Conservation (phyloP, 1,140 invertebrate species). For the Ceratoteleas bidentatus region DNA sequence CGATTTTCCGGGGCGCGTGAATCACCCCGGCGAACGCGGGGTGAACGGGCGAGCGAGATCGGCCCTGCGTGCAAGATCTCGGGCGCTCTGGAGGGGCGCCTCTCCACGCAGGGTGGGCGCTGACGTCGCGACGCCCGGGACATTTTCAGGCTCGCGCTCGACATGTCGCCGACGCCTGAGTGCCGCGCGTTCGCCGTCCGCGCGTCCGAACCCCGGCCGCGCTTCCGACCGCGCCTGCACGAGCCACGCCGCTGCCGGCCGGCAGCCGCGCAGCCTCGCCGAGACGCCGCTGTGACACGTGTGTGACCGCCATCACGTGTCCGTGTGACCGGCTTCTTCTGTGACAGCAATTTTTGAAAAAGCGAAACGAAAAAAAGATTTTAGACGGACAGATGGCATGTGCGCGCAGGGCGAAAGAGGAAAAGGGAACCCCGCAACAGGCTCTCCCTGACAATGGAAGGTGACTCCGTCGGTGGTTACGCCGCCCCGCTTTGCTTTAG, state of each 20-base stretch:
- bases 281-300: constrained; percentile 17
- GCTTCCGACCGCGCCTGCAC: constrained; percentile 29
- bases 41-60: constrained; percentile 40
- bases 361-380: too few relatives aligned
- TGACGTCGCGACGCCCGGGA: constrained; percentile 78
- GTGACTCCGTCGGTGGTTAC: not conserved
- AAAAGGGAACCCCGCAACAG: constrained; percentile 33
- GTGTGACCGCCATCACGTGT: constrained; percentile 41
- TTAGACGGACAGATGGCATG: constrained; percentile 35
- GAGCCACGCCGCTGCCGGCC: not conserved
- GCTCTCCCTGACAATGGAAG: constrained; percentile 31
- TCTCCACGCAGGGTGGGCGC: constrained; percentile 68
- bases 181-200: constrained; percentile 72
- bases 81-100: constrained; percentile 24
- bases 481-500: not conserved
- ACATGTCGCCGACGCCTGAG: constrained; percentile 75
- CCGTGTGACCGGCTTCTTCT: constrained; percentile 6
- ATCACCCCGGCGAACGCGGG: constrained; percentile 7
- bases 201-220: constrained; percentile 37
- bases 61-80: constrained; percentile 47
- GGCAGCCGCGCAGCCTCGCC: not conserved
- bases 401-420: not conserved
- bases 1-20: not conserved
- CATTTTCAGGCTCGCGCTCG: constrained; percentile 76
- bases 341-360: constrained; percentile 5